phyloP scores from a whole-genome alignment of 92 coral and sea anemone genomes.

The Pocillopora meandrina region DNA sequence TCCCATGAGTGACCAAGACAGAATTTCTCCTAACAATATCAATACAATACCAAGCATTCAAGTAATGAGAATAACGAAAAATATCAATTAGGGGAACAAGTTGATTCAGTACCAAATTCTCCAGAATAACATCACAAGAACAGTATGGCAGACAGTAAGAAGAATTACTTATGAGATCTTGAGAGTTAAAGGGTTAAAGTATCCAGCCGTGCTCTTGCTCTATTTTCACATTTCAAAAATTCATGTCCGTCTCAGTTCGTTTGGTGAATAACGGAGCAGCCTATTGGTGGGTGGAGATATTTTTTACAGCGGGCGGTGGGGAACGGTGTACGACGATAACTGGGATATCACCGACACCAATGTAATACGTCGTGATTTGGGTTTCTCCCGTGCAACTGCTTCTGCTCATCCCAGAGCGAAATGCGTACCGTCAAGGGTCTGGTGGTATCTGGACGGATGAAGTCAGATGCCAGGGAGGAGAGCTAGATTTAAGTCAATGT shows the following conservation, averaged over 20 bases:
- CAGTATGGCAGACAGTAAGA: no score
- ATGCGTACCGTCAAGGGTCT: conserved; percentile 11
- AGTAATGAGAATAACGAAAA: no score
- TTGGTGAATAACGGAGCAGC: neutral
- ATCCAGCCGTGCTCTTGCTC: neutral
- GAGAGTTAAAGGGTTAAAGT: no score
- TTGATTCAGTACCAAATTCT: no score
- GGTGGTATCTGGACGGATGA: conserved; percentile 5
- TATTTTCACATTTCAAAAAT: neutral
- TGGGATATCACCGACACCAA: conserved; percentile 10
- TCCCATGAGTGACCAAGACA: no score
- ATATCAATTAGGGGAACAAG: no score
- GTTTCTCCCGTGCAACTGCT: neutral
- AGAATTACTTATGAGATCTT: no score
- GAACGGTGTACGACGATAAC: neutral
- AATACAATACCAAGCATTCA: no score
- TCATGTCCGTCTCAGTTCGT: neutral
- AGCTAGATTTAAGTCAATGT: neutral
- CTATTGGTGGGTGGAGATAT: conserved; percentile 20
- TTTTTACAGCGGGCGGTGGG: neutral
- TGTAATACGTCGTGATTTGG: neutral
- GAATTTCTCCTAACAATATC: no score
- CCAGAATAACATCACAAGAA: neutral
- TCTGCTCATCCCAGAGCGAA: neutral
- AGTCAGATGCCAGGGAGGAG: neutral